phyloP scores from a whole-genome alignment of 2,113 vertebrate genomes.

The Campylomormyrus tamandua region DNA sequence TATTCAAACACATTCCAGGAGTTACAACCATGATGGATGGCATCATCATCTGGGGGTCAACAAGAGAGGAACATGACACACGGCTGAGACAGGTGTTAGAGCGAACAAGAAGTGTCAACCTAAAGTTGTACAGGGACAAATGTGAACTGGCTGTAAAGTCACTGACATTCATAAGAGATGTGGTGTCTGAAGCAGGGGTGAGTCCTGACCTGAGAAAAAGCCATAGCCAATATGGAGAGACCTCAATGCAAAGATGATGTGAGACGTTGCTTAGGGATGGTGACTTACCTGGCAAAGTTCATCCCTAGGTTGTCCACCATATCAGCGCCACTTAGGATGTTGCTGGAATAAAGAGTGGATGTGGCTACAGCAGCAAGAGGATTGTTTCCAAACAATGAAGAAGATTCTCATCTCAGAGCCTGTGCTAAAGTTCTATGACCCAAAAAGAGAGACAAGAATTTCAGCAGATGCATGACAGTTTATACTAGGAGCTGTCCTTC shows the following conservation, averaged over 20 bases:
- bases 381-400: slow-evolving; percentile 16
- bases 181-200: slow-evolving; percentile 18
- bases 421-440: slow-evolving; percentile 25
- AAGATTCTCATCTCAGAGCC: slow-evolving; percentile 5
- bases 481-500: slow-evolving; percentile 18
- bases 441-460: not conserved
- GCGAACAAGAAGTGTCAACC: not conserved
- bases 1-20: not conserved
- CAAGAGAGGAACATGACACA: not conserved
- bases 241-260: slow-evolving; percentile 19
- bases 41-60: not conserved
- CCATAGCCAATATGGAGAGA: slow-evolving; percentile 21
- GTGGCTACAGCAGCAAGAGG: slow-evolving; percentile 22
- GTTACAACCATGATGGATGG: not conserved
- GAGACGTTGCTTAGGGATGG: slow-evolving; percentile 26
- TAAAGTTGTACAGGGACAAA: slow-evolving; percentile 28
- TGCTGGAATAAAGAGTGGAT: slow-evolving; percentile 17
- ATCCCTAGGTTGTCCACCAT: slow-evolving; percentile 22
- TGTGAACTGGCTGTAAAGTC: slow-evolving; percentile 23
- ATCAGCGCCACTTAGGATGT: slow-evolving; percentile 20
- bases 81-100: not conserved
- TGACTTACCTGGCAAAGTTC: slow-evolving; percentile 26
- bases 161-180: slow-evolving; percentile 30
- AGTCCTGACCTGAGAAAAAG: slow-evolving; percentile 29
- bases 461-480: slow-evolving; percentile 24